These are phyloP conservation scores for Eudasyphora cyanicolor DNA, from an alignment of 2,888 invertebrate species.

Conservation along the genomic window DNA sequence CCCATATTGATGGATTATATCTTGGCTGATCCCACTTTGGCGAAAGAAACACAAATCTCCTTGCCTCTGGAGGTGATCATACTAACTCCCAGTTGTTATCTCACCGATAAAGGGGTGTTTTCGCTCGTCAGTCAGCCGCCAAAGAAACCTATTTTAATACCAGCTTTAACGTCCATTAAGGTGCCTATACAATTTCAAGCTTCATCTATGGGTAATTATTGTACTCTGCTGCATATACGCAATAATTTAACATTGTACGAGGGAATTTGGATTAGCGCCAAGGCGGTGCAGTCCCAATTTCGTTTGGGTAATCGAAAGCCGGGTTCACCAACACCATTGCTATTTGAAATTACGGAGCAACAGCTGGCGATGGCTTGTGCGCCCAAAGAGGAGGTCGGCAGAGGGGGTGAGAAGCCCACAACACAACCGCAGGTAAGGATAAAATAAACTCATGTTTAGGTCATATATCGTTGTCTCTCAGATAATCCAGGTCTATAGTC, in stretches of 20 bases:
- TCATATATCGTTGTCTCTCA: background rate
- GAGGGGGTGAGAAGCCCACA: background rate
- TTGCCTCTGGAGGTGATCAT: slow-evolving; percentile 78
- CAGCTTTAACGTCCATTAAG: slow-evolving; percentile 71
- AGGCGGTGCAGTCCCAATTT: slow-evolving; percentile 92
- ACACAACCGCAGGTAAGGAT: slow-evolving; percentile 69
- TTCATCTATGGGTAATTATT: slow-evolving; percentile 74
- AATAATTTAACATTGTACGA: slow-evolving; percentile 97
- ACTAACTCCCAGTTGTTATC: slow-evolving; percentile 74
- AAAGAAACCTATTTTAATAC: slow-evolving; percentile 71
- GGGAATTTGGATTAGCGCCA: slow-evolving; percentile 89
- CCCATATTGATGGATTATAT: slow-evolving; percentile 76
- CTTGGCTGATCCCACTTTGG: slow-evolving; percentile 75
- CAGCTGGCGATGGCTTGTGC: slow-evolving; percentile 77
- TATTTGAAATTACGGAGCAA: slow-evolving; percentile 87
- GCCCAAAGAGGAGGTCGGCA: background rate
- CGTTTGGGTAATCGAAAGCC: slow-evolving; percentile 93
- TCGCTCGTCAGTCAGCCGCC: slow-evolving; percentile 70
- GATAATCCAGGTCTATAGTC: no score
- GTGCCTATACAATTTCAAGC: slow-evolving; percentile 76
- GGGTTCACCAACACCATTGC: slow-evolving; percentile 86
- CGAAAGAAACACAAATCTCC: slow-evolving; percentile 74
- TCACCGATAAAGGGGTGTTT: slow-evolving; percentile 77
- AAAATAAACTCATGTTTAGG: background rate
- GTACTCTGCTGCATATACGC: slow-evolving; percentile 81